These are phyloP conservation scores for Cacoxenus indagator DNA, from an alignment of 2,888 invertebrate genomes.

Conservation along the genomic window DNA sequence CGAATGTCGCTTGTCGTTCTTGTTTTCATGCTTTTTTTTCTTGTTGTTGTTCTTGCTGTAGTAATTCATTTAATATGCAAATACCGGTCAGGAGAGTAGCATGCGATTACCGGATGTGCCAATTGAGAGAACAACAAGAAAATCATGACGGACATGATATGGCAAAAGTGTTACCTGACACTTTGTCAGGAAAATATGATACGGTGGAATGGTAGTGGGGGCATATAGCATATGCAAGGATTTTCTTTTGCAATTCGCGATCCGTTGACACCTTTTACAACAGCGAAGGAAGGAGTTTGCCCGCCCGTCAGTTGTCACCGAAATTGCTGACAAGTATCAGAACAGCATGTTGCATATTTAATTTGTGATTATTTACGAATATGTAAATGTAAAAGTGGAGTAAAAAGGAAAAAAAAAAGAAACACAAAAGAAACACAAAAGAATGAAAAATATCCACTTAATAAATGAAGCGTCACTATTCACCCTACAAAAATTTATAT, in stretches of 20 bases:
- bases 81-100: slow-evolving; percentile 39
- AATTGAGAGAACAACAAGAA: slow-evolving; percentile 6
- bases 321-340: slow-evolving; percentile 41
- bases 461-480: slow-evolving; percentile 64
- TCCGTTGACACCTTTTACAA: background rate
- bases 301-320: background rate
- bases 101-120: slow-evolving; percentile 19
- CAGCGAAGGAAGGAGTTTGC: no score
- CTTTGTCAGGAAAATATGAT: no score
- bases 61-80: slow-evolving; percentile 61
- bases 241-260: no score
- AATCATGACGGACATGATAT: slow-evolving; percentile 39
- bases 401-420: background rate
- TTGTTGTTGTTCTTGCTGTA: slow-evolving; percentile 20
- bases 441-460: slow-evolving; percentile 44
- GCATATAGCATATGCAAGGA: no score
- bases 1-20: slow-evolving; percentile 29
- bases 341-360: slow-evolving; percentile 62
- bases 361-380: slow-evolving; percentile 58
- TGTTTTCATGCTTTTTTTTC: background rate
- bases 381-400: slow-evolving; percentile 16
- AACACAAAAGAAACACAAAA: no score
- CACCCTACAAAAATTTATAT: no score
- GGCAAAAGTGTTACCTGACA: slow-evolving; percentile 37
- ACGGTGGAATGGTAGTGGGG: background rate